A percentile compares a stretch with the other conserved stretches of the same genome.
phyloP scores from a whole-genome alignment of 2,113 vertebrate species.

The Salvator merianae region DNA sequence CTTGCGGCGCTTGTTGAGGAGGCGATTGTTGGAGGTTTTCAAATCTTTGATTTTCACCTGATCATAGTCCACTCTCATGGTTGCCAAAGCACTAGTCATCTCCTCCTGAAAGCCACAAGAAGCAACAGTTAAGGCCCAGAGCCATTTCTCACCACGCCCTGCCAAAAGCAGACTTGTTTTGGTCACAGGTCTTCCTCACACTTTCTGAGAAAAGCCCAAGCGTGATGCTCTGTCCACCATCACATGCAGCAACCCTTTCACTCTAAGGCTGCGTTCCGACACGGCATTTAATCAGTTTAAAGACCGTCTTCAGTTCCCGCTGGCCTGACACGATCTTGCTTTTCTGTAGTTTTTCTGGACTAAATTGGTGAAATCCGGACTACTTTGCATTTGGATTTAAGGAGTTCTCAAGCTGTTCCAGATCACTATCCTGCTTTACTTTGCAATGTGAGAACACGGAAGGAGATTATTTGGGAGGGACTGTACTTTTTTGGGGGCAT shows the following conservation, averaged over 20 bases:
- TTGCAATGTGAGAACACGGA: too few relatives aligned
- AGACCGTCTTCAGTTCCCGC: too few relatives aligned
- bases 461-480: too few relatives aligned
- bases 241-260: background rate
- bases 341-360: too few relatives aligned
- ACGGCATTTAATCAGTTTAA: too few relatives aligned
- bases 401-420: too few relatives aligned
- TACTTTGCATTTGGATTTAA: too few relatives aligned
- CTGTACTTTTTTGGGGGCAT: too few relatives aligned
- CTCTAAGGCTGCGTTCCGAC: too few relatives aligned
- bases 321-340: too few relatives aligned
- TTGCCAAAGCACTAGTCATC: slow-evolving; percentile 97
- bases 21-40: slow-evolving; percentile 93
- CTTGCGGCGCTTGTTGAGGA: slow-evolving; percentile 94
- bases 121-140: background rate
- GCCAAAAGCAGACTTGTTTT: background rate
- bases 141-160: background rate
- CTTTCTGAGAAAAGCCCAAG: background rate
- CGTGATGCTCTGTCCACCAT: background rate
- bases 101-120: slow-evolving; percentile 84
- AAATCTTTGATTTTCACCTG: slow-evolving; percentile 98
- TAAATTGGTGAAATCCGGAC: too few relatives aligned
- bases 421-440: too few relatives aligned
- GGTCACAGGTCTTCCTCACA: background rate
- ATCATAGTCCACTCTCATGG: slow-evolving; percentile 97